Percentiles rank a stretch among this genome's conserved stretches.
Conservation (phyloP, 2,113 vertebrate genomes). For the Oreochromis tanganicae region DNA sequence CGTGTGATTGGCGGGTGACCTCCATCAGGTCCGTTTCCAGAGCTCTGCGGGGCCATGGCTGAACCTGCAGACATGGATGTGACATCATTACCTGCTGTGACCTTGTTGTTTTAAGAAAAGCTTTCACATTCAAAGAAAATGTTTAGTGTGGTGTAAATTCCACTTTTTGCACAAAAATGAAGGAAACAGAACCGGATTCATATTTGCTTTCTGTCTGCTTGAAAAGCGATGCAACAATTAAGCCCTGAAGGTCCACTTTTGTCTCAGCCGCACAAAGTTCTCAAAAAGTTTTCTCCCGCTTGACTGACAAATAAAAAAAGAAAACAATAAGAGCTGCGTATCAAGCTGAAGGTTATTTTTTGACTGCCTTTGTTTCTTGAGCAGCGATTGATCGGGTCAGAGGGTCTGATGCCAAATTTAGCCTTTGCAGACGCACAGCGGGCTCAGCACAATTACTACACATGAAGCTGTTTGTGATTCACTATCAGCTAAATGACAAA, state of each 20-base stretch:
- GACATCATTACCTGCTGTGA: neutral
- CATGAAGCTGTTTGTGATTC: constrained; percentile 2
- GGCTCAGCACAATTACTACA: neutral
- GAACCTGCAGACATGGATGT: constrained; percentile 71
- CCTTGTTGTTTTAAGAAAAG: neutral
- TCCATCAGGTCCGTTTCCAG: constrained; percentile 87
- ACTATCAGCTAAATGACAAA: constrained; percentile 35
- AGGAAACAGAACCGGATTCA: neutral
- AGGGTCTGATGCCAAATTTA: neutral
- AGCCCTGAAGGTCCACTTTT: neutral
- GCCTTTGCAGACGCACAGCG: neutral
- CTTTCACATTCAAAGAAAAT: neutral
- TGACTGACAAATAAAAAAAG: neutral
- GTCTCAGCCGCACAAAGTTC: neutral
- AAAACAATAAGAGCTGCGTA: neutral
- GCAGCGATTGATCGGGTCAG: neutral
- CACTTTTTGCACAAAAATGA: neutral
- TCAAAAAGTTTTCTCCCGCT: neutral
- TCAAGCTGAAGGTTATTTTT: neutral
- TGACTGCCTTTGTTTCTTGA: neutral
- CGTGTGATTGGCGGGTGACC: constrained; percentile 84
- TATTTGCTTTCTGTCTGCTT: neutral
- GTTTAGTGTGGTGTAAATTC: neutral
- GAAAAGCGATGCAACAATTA: constrained; percentile 9
- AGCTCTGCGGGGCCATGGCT: constrained; percentile 82